Percentiles rank a stretch among this genome's conserved stretches.
Evolutionary conservation across 2,888 invertebrate genomes (phyloP).

Genomic region (Desoria tigrina): DNA sequence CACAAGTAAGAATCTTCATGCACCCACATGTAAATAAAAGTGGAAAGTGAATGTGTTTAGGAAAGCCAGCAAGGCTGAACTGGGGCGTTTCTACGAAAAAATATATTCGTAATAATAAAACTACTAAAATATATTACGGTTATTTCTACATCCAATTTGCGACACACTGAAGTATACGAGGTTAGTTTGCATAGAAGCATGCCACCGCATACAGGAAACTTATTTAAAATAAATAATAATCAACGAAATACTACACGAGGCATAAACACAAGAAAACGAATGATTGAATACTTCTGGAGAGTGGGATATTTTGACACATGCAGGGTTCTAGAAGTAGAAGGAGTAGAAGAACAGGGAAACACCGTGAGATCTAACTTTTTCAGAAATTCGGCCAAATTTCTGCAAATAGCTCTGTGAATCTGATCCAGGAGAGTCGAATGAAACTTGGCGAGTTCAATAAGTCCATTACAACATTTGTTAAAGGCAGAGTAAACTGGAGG

Average conservation of each 20-base stretch:
- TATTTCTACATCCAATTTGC: too few relatives aligned
- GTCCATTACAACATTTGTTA: conserved; percentile 73
- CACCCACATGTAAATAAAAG: conserved; percentile 2
- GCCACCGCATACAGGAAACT: too few relatives aligned
- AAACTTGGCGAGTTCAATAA: conserved; percentile 91
- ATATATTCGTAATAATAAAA: too few relatives aligned
- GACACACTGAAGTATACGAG: too few relatives aligned
- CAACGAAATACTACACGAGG: too few relatives aligned
- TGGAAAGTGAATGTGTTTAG: not conserved
- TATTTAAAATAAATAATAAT: too few relatives aligned
- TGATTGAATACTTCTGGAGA: not conserved
- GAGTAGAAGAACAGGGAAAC: conserved; percentile 13
- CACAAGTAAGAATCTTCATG: not conserved
- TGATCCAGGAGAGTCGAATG: conserved; percentile 88
- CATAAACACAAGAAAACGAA: not conserved
- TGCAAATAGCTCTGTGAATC: conserved; percentile 83
- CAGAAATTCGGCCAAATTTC: conserved; percentile 84
- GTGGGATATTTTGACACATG: conserved; percentile 35
- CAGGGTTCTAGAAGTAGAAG: conserved; percentile 24
- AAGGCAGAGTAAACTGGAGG: conserved; percentile 76
- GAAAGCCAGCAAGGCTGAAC: not conserved
- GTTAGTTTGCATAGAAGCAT: too few relatives aligned
- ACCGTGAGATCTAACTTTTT: conserved; percentile 69
- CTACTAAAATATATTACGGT: too few relatives aligned
- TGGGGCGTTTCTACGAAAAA: too few relatives aligned